Evolutionary conservation across 2,113 vertebrate species (phyloP).

Genomic region (Peromyscus polionotus): DNA sequence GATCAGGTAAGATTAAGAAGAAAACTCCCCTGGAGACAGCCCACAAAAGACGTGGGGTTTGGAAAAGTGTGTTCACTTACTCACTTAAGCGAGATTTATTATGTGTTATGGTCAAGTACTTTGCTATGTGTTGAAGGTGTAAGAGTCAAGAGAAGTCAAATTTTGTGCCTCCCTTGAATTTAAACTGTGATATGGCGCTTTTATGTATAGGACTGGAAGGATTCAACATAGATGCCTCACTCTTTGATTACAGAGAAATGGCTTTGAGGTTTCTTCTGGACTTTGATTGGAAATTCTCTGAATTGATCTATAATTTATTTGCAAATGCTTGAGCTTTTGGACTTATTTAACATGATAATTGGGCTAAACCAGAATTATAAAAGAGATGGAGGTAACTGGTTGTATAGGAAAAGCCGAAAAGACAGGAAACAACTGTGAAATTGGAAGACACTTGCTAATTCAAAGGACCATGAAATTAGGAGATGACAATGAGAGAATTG

Average conservation of each 20-base stretch:
- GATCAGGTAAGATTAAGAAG: background rate
- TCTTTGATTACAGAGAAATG: background rate
- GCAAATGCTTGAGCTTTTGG: background rate
- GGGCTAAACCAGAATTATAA: background rate
- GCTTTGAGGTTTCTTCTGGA: background rate
- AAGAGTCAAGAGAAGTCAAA: background rate
- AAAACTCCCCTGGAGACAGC: background rate
- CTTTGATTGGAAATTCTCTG: background rate
- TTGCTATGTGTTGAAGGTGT: background rate
- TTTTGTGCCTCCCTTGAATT: background rate
- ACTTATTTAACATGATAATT: background rate
- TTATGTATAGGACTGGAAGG: background rate
- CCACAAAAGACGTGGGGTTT: background rate
- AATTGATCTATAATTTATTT: background rate
- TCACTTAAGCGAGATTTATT: background rate
- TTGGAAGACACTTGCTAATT: background rate
- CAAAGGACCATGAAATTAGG: background rate
- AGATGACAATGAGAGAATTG: background rate
- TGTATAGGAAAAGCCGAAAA: background rate
- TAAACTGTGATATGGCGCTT: background rate
- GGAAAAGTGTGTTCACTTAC: background rate
- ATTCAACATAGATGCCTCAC: background rate
- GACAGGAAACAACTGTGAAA: background rate
- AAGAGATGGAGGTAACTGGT: background rate
- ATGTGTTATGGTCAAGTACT: background rate